Conservation (phyloP, 2,888 invertebrate species). For the Thereva nobilitata region DNA sequence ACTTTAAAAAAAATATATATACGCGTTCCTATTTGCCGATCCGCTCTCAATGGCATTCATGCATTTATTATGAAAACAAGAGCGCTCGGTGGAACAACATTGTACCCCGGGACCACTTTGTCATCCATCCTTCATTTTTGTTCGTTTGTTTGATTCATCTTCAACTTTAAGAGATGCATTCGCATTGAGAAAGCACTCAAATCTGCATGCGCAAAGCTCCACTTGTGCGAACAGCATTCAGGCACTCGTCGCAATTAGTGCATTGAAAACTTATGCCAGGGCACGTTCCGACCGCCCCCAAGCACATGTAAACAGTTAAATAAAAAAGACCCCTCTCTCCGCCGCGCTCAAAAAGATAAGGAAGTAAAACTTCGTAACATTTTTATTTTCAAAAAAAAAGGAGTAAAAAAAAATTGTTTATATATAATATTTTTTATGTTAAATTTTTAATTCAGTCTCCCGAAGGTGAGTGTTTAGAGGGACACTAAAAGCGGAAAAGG, state of each 20-base stretch:
- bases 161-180: not conserved
- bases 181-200: not conserved
- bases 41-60: no score
- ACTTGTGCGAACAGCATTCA: slow-evolving; percentile 4
- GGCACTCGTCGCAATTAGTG: slow-evolving; percentile 30
- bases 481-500: not conserved
- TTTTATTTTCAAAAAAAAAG: not conserved
- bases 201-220: slow-evolving; percentile 26
- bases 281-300: slow-evolving; percentile 20
- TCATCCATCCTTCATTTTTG: slow-evolving; percentile 22
- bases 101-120: slow-evolving; percentile 5
- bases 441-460: slow-evolving; percentile 23
- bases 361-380: slow-evolving; percentile 7
- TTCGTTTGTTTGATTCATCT: slow-evolving; percentile 19
- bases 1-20: no score
- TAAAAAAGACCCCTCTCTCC: not conserved
- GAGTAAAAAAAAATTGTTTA: slow-evolving; percentile 6
- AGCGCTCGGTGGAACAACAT: no score
- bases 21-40: no score
- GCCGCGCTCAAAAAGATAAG: slow-evolving; percentile 2
- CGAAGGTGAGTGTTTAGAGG: not conserved
- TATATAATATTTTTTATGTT: slow-evolving; percentile 6
- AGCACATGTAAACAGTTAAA: not conserved
- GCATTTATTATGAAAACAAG: no score
- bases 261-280: slow-evolving; percentile 26